Conservation (phyloP, 2,797 vertebrate genomes). For the Hephaestus fuliginosus region DNA sequence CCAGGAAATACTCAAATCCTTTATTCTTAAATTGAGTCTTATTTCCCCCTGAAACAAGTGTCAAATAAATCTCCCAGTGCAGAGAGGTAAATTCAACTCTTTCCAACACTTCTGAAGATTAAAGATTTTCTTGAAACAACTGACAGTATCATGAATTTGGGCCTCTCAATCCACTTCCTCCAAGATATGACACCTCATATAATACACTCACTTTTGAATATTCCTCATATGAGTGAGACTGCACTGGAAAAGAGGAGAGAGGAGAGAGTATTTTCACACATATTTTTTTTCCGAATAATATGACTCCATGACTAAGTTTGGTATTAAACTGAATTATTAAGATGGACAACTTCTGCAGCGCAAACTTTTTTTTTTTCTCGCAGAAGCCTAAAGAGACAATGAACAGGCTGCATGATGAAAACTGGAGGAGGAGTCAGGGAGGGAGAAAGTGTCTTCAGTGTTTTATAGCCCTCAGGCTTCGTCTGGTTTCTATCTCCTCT, state of each 20-base stretch:
- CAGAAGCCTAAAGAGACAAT: conserved; percentile 71
- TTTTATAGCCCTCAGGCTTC: conserved; percentile 74
- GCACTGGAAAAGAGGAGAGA: conserved; percentile 7
- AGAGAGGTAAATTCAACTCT: conserved; percentile 31
- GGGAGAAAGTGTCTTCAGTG: conserved; percentile 65
- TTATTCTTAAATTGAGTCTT: conserved; percentile 30
- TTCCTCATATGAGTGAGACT: conserved; percentile 16
- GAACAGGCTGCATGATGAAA: conserved; percentile 71
- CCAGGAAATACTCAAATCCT: conserved; percentile 35
- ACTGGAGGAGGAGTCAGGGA: conserved; percentile 72
- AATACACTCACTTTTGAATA: conserved; percentile 41
- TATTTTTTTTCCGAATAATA: conserved; percentile 46
- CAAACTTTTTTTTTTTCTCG: conserved; percentile 63
- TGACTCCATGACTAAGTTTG: conserved; percentile 51
- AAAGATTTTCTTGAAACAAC: conserved; percentile 54
- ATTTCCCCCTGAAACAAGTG: conserved; percentile 43
- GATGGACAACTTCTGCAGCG: conserved; percentile 67
- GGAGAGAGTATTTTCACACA: conserved; percentile 26
- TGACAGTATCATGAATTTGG: conserved; percentile 35
- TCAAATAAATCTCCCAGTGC: conserved; percentile 50
- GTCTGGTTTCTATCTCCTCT: conserved; percentile 73
- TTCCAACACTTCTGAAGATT: conserved; percentile 40
- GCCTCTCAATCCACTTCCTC: conserved; percentile 20
- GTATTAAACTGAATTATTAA: conserved; percentile 72
- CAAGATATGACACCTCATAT: conserved; percentile 29